phyloP scores from a whole-genome alignment of 2,113 vertebrate species.

The Thunnus maccoyii region DNA sequence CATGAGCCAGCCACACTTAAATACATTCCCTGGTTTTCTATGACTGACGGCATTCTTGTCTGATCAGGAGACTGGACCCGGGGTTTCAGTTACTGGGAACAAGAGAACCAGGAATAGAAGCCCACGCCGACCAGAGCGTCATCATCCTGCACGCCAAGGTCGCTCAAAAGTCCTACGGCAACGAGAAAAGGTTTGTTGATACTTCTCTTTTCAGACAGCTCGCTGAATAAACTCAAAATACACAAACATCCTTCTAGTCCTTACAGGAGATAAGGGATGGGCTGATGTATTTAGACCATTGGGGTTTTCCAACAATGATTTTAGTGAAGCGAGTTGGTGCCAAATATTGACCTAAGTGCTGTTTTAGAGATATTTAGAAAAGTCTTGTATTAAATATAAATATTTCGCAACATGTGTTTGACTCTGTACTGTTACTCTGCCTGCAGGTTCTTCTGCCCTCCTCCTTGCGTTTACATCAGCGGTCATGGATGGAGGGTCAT shows the following conservation, averaged over 20 bases:
- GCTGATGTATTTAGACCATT: too few species aligned
- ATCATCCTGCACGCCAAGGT: conserved; percentile 95
- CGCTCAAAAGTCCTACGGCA: conserved; percentile 97
- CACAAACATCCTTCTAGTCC: too few species aligned
- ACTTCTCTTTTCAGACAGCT: neutral
- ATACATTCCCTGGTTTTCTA: too few species aligned
- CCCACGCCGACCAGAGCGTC: conserved; percentile 87
- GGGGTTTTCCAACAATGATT: too few species aligned
- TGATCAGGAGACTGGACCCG: conserved; percentile 66
- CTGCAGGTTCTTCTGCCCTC: conserved; percentile 95
- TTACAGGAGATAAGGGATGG: too few species aligned
- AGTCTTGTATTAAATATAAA: neutral
- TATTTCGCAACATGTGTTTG: neutral
- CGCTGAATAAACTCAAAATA: too few species aligned
- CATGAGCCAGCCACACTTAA: too few species aligned
- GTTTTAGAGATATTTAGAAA: too few species aligned
- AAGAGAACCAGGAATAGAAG: conserved; percentile 79
- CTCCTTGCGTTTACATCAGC: conserved; percentile 93
- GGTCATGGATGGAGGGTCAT: conserved; percentile 92
- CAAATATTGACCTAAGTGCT: too few species aligned
- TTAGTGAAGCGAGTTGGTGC: neutral
- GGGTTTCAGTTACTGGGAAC: conserved; percentile 60
- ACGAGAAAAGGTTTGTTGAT: conserved; percentile 90
- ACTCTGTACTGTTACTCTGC: neutral
- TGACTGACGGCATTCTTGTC: neutral